phyloP scores from a whole-genome alignment of 2,797 vertebrate genomes.

The Cuculus canorus region DNA sequence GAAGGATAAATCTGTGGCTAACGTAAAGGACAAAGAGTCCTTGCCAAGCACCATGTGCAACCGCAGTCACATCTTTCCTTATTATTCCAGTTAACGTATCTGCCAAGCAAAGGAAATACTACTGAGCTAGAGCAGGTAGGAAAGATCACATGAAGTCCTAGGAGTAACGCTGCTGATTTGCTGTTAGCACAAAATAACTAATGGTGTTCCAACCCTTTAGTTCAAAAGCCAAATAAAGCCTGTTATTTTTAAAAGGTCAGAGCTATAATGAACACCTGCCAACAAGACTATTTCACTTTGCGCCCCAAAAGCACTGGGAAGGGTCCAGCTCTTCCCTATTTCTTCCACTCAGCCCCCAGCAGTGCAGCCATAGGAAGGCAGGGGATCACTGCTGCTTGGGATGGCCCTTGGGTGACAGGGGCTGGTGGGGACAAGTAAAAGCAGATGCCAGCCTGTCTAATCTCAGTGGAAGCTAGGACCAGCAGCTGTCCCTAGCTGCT shows the following conservation, averaged over 20 bases:
- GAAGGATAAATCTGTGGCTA: constrained; percentile 51
- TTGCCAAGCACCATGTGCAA: constrained; percentile 52
- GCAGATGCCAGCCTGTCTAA: background rate
- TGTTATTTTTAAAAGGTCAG: background rate
- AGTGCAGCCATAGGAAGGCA: background rate
- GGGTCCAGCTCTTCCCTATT: background rate
- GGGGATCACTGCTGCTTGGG: background rate
- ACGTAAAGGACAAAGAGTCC: constrained; percentile 44
- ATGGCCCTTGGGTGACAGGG: background rate
- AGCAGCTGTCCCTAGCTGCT: background rate
- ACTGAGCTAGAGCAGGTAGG: constrained; percentile 7
- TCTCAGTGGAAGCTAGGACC: background rate
- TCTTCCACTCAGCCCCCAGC: background rate
- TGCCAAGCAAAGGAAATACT: background rate
- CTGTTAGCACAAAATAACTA: background rate
- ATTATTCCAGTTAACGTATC: background rate
- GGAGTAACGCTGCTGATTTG: rapidly evolving
- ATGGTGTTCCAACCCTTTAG: background rate
- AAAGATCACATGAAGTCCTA: background rate
- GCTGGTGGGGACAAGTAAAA: background rate
- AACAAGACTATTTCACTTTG: background rate
- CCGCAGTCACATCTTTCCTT: constrained; percentile 46
- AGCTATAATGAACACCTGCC: background rate
- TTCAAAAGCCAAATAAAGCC: background rate
- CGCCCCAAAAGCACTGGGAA: background rate